Evolutionary conservation across 2,113 vertebrate species (phyloP).

Genomic region (Myocastor coypus): DNA sequence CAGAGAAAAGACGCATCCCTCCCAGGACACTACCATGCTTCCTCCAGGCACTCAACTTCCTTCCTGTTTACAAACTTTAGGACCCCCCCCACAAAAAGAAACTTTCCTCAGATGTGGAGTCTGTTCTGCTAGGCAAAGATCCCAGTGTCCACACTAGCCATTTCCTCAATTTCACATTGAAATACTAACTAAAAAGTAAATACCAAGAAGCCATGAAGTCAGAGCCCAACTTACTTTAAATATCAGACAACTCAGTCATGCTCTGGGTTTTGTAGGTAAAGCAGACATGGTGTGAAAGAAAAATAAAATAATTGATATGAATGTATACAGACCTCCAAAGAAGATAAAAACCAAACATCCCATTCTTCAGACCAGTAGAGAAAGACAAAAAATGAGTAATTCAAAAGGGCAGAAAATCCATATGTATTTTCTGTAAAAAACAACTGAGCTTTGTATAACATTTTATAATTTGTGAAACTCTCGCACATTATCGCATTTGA

Average conservation of each 20-base stretch:
- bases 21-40: background rate
- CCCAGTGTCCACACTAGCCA: background rate
- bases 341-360: conserved; percentile 70
- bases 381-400: conserved; percentile 71
- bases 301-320: conserved; percentile 56
- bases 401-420: conserved; percentile 73
- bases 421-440: conserved; percentile 69
- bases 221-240: conserved; percentile 51
- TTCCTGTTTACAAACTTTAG: background rate
- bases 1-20: background rate
- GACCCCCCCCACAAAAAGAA: background rate
- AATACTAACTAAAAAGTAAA: conserved; percentile 37
- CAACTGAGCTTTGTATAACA: conserved; percentile 59
- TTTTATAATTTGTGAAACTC: conserved; percentile 68
- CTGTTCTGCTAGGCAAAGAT: background rate
- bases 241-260: conserved; percentile 29
- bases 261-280: background rate
- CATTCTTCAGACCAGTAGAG: conserved; percentile 58
- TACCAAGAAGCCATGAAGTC: background rate
- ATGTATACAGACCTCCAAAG: conserved; percentile 25
- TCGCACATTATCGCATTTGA: conserved; percentile 34
- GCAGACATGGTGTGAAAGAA: background rate
- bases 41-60: background rate
- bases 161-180: background rate
- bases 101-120: background rate